These are phyloP conservation scores for Bilobella aurantiaca DNA, from an alignment of 1,140 invertebrate genomes.

Conservation along the genomic window DNA sequence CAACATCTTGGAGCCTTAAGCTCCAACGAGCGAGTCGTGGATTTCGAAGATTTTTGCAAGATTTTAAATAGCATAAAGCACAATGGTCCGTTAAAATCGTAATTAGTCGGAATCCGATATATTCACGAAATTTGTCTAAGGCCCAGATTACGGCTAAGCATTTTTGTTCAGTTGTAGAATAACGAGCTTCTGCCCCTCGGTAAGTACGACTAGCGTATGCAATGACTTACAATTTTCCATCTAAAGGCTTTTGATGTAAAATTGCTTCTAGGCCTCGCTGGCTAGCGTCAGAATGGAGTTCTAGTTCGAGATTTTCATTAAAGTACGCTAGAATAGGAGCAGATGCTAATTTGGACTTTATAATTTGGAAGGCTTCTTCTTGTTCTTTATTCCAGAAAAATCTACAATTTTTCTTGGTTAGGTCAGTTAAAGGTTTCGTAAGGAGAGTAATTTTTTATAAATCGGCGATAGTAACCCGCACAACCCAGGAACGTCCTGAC, in stretches of 20 bases:
- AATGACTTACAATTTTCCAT: conserved; percentile 35
- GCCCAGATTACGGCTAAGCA: conserved; percentile 40
- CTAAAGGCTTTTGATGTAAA: neutral
- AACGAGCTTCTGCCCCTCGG: conserved; percentile 37
- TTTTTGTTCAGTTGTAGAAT: conserved; percentile 42
- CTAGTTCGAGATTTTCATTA: neutral
- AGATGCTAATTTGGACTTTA: neutral
- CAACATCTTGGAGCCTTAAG: neutral
- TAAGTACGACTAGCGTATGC: conserved; percentile 42
- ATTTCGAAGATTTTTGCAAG: neutral
- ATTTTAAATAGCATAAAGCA: neutral
- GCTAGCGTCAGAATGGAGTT: neutral
- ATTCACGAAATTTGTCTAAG: conserved; percentile 39
- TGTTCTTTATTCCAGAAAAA: conserved; percentile 4
- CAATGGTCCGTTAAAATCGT: neutral
- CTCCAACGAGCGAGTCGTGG: neutral
- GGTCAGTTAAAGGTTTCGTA: conserved; percentile 30
- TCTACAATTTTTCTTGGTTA: neutral
- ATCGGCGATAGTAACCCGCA: conserved; percentile 37
- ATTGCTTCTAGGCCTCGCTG: conserved; percentile 1
- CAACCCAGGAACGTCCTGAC: conserved; percentile 37
- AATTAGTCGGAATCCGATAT: conserved; percentile 37
- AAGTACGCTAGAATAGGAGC: neutral
- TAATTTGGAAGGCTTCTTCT: neutral
- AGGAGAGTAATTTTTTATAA: conserved; percentile 38